These are phyloP conservation scores for Centrocercus urophasianus DNA, from an alignment of 2,113 vertebrate genomes.

Conservation along the genomic window DNA sequence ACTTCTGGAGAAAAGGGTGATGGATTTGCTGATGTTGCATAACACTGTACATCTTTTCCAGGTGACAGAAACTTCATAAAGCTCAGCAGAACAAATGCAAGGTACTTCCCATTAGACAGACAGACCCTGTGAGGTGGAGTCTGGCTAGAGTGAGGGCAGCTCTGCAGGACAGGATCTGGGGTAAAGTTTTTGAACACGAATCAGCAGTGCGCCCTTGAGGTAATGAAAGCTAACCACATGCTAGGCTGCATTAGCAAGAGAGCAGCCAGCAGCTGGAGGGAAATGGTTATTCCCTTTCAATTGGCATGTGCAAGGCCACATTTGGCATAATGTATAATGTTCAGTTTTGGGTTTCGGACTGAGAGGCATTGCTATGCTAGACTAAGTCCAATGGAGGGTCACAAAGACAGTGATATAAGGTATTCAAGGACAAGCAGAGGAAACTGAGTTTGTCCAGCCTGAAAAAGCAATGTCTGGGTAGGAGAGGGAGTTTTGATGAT, in stretches of 20 bases:
- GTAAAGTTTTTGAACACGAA: background rate
- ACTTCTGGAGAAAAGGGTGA: background rate
- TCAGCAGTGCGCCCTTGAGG: slow-evolving; percentile 66
- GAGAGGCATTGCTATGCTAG: background rate
- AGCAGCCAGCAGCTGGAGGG: background rate
- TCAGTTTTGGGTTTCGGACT: background rate
- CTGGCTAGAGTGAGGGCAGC: background rate
- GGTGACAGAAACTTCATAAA: background rate
- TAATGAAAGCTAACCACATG: background rate
- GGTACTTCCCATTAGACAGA: background rate
- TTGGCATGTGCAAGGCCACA: rapidly evolving
- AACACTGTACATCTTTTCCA: background rate
- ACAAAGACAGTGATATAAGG: too few relatives aligned
- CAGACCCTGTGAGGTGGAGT: background rate
- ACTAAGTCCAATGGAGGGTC: background rate
- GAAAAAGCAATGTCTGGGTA: background rate
- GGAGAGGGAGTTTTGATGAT: background rate
- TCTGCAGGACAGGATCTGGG: background rate
- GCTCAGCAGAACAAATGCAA: background rate
- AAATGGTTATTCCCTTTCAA: background rate
- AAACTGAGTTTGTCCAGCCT: rapidly evolving
- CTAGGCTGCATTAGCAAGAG: background rate
- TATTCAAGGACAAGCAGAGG: background rate
- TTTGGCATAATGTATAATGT: background rate
- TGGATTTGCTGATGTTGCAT: background rate